Evolutionary conservation across 92 coral and sea anemone genomes (phyloP), one percentile per base, ranked within the genome.

Genomic region (Plumapathes pennacea): DNA sequence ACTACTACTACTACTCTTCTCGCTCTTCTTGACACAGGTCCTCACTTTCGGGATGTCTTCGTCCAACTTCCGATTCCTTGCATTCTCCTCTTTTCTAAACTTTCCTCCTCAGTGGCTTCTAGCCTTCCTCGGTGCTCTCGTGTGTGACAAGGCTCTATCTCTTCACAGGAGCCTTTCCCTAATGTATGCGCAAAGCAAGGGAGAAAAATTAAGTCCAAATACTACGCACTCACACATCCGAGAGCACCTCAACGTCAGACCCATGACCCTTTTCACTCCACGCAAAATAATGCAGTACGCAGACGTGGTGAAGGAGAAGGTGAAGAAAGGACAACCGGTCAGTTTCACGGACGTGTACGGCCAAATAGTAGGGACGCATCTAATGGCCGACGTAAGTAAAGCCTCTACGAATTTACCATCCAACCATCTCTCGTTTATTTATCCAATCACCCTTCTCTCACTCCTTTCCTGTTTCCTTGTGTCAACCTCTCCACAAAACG

Each of bases 331-430:
- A 15, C 84, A 77, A 14, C 78, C 76, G 13, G 84, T 77, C 5
- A 61, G 78, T 45, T 44, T 77, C 28, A 77, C 84, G 14, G 84
- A 77, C 28, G 61, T 77, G 12, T 77, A 67, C 61, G 84, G 84
- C 21, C 74, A 67, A 46, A 57, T 54, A 8, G 74, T 77, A 38
- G 84, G 84, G 37, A 72, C 68, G 33, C 65, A 71, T 24, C 62
- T 77, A 8, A 51, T 77, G 28, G 71, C 66, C 1, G 43, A 30
- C 33, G 84, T 77, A 43, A 52, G 77, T 52, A n/a, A n/a, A n/a
- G n/a, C n/a, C n/a, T n/a, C n/a, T n/a, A n/a, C n/a, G n/a, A n/a
- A n/a, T n/a, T n/a, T n/a, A n/a, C n/a, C n/a, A n/a, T n/a, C n/a
- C n/a, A n/a, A n/a, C n/a, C n/a, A n/a, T n/a, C n/a, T n/a, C n/a